Base-by-base conservation (phyloP, 2,888 invertebrate genomes). In the Leucozona laternaria region DNA sequence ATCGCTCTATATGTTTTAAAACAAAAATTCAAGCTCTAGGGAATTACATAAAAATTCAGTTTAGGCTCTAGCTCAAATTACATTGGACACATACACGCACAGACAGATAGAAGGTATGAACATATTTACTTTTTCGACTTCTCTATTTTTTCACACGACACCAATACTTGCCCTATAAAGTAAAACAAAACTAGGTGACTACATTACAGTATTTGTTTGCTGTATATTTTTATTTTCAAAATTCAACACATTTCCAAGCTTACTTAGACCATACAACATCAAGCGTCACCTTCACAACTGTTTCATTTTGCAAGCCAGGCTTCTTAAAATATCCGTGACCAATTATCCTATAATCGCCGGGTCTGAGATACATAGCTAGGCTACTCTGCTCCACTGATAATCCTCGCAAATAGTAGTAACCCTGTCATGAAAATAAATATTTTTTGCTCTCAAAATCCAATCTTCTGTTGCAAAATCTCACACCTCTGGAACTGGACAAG, bases 401-500 rank as follows among this genome's bases (percentile, higher is more conserved):
- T 11, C 72, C 43, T 0, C 73, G 60, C 13, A 85, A 17, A 40
- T 48, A 80, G n/a, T 85, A 85, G 25, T 72, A 68, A 0, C 85
- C 85, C 85, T 85, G 1, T 37, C 1, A 25, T 0, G 0, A 4
- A 70, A 22, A 15, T 22, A 2, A 6, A 25, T 7, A 15, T 22
- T 13, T 25, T 10, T 53, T 8, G 2, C 6, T 15, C 0, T 25
- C 3, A 53, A 13, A 53, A 50, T 22, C n/a, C 2, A 20, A 43
- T 22, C 11, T 0, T 40, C 15, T 40, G 8, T 45, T 17, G 8
- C 5, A 43, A 28, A 45, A 13, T 20, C 5, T n/a, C 22, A 5
- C 11, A 84, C 85, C 68, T 80, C 77, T 20, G 76, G 72, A 3
- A 88, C 73, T 4, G 88, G 88, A 55, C 88, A 88, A 45, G 68